Percentiles rank a stretch among this genome's conserved stretches.
Evolutionary conservation across 2,113 vertebrate species (phyloP).

Genomic region (Girardinichthys multiradiatus): DNA sequence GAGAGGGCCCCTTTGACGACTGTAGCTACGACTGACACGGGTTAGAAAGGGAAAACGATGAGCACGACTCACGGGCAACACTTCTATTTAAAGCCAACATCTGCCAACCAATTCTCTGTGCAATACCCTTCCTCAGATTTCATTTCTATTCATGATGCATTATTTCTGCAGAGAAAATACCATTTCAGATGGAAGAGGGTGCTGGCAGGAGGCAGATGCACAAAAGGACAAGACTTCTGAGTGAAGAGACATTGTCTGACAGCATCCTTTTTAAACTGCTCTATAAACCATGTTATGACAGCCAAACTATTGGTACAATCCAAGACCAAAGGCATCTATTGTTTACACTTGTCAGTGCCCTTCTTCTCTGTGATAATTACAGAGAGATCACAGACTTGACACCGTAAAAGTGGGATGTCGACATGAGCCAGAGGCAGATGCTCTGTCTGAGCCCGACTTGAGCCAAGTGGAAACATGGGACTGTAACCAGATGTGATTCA

Average conservation of each 20-base stretch:
- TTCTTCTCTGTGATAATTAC: constrained; percentile 17
- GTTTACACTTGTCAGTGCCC: constrained; percentile 2
- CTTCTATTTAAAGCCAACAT: constrained; percentile 56
- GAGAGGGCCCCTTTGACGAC: constrained; percentile 42
- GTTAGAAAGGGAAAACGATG: constrained; percentile 46
- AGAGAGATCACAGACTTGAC: constrained; percentile 1
- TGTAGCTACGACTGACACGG: constrained; percentile 47
- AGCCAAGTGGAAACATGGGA: constrained; percentile 10
- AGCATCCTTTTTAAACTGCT: constrained; percentile 2
- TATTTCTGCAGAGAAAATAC: constrained; percentile 39
- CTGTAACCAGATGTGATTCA: background rate
- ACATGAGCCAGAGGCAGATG: constrained; percentile 18
- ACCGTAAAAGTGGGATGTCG: constrained; percentile 21
- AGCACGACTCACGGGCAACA: constrained; percentile 36
- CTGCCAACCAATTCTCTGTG: constrained; percentile 35
- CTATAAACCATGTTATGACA: constrained; percentile 16
- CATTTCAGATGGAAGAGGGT: constrained; percentile 24
- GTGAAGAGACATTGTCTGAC: constrained; percentile 6
- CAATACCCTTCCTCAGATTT: constrained; percentile 3
- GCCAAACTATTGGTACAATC: constrained; percentile 38
- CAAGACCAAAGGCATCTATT: constrained; percentile 16
- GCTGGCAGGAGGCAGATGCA: background rate
- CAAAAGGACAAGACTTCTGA: background rate
- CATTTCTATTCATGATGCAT: constrained; percentile 42
- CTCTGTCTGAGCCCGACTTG: background rate